Evolutionary conservation across 2,888 invertebrate genomes (phyloP).

Genomic region (Metellina segmentata): DNA sequence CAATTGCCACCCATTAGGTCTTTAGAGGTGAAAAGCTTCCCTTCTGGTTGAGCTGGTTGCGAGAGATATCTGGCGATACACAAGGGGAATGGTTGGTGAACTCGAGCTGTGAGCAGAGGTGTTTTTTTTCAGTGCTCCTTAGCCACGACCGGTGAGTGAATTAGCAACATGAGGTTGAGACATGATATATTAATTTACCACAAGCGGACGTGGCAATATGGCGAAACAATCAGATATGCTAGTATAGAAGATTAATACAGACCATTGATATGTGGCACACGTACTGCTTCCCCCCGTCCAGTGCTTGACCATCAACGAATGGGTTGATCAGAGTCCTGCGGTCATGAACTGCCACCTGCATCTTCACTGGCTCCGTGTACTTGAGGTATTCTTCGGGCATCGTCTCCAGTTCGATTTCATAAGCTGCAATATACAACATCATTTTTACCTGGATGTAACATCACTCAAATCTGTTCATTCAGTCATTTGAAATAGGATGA

Average conservation of each 20-base stretch:
- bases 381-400: conserved; percentile 45
- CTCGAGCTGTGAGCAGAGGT: too few relatives aligned
- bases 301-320: conserved; percentile 3
- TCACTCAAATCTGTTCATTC: too few relatives aligned
- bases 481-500: too few relatives aligned
- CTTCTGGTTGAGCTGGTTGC: too few relatives aligned
- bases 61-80: too few relatives aligned
- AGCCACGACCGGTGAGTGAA: too few relatives aligned
- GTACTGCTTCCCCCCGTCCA: conserved; percentile 34
- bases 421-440: background rate
- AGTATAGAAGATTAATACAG: background rate
- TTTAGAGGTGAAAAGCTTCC: too few relatives aligned
- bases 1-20: too few relatives aligned
- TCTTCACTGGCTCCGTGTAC: conserved; percentile 14
- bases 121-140: too few relatives aligned
- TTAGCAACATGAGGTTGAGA: background rate
- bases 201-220: background rate
- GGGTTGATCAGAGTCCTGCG: conserved; percentile 33
- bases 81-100: too few relatives aligned
- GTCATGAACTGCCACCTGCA: conserved; percentile 55
- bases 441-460: too few relatives aligned
- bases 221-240: background rate
- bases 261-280: conserved; percentile 44
- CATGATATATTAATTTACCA: background rate
- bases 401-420: conserved; percentile 16